A percentile compares a stretch with the other conserved stretches of the same genome.
Conservation (phyloP, 1,140 invertebrate genomes). For the Aleiodes sp. region DNA sequence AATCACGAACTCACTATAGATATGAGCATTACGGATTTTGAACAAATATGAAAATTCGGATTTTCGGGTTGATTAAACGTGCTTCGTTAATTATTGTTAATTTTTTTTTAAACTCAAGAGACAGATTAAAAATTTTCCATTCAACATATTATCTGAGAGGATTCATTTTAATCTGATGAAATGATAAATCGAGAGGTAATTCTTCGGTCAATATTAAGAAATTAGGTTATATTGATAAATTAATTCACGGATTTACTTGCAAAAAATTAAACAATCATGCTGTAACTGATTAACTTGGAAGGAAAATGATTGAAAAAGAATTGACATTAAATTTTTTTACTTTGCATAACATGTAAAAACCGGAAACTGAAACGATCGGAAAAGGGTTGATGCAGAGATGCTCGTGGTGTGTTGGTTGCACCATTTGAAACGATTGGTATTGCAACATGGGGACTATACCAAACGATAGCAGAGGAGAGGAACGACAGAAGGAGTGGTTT, state of each 20-base stretch:
- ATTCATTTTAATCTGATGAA: too few species aligned
- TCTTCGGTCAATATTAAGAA: too few species aligned
- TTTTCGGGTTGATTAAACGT: neutral
- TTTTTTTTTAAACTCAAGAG: too few species aligned
- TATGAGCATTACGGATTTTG: neutral
- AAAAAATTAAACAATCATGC: too few species aligned
- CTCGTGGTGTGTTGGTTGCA: slow-evolving; percentile 2
- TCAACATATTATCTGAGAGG: too few species aligned
- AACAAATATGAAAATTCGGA: neutral
- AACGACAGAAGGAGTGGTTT: neutral
- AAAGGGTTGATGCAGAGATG: neutral
- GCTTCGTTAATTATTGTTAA: neutral
- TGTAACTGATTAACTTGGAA: too few species aligned
- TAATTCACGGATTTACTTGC: too few species aligned
- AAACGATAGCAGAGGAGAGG: neutral
- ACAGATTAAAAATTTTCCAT: too few species aligned
- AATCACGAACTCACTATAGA: neutral
- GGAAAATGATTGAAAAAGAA: too few species aligned
- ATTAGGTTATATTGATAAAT: too few species aligned
- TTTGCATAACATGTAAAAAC: neutral
- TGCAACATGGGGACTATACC: slow-evolving; percentile 1
- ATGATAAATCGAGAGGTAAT: too few species aligned
- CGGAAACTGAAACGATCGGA: neutral
- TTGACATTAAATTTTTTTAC: too few species aligned
- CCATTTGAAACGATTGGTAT: neutral